Evolutionary conservation across 37 sponge, comb jelly and placozoan genomes (phyloP).

Genomic region (Haliclona indistincta): DNA sequence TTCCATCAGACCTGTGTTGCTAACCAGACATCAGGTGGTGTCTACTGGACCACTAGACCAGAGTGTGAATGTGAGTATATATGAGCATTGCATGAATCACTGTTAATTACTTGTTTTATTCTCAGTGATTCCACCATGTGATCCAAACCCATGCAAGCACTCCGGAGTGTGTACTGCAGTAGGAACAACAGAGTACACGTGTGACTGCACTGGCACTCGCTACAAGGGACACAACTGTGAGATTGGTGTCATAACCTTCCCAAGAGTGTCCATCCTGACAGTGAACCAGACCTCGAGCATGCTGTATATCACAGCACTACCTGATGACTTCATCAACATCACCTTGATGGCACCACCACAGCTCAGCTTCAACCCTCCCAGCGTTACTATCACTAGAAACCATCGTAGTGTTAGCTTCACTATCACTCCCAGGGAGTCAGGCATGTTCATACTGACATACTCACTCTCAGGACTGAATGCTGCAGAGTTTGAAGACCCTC

Average conservation of each 20-base stretch:
- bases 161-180: background rate
- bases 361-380: no score
- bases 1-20: constrained; percentile 8
- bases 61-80: constrained; percentile 6
- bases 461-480: background rate
- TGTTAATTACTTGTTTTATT: background rate
- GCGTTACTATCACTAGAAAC: no score
- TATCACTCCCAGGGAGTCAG: background rate
- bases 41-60: constrained; percentile 1
- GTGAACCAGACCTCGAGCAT: background rate
- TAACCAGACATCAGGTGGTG: background rate
- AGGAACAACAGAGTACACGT: background rate
- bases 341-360: no score
- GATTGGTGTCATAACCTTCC: background rate
- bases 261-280: background rate
- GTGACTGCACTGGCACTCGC: background rate
- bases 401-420: no score
- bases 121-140: constrained; percentile 2
- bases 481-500: background rate
- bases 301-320: background rate
- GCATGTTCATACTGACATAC: background rate
- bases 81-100: background rate
- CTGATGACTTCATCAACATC: no score
- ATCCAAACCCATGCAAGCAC: background rate
- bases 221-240: background rate